phyloP scores from a whole-genome alignment of 2,113 vertebrate species.

The Lepus timidus region DNA sequence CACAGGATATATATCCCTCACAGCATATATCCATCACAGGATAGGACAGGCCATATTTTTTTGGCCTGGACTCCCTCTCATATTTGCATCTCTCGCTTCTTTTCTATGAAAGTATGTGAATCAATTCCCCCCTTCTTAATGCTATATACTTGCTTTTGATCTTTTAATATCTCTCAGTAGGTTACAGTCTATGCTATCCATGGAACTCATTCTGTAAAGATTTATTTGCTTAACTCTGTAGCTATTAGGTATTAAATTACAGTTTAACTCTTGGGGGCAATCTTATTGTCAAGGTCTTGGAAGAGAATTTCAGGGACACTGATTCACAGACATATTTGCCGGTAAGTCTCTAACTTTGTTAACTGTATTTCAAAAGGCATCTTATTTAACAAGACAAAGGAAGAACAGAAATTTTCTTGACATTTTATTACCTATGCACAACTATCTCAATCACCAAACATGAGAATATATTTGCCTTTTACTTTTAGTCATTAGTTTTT shows the following conservation, averaged over 20 bases:
- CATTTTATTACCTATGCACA: conserved; percentile 66
- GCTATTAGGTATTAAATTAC: not conserved
- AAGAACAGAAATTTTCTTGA: conserved; percentile 55
- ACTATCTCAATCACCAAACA: conserved; percentile 63
- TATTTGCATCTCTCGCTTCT: conserved; percentile 6
- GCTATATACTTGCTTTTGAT: not conserved
- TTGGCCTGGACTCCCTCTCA: not conserved
- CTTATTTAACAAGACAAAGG: conserved; percentile 42
- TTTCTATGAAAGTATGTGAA: not conserved
- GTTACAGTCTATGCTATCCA: not conserved
- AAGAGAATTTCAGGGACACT: not conserved
- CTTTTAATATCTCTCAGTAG: not conserved
- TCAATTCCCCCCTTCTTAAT: not conserved
- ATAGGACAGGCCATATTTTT: not conserved
- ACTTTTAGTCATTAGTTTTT: conserved; percentile 63
- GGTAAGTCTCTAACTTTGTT: conserved; percentile 13
- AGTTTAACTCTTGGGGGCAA: conserved; percentile 39
- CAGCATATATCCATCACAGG: not conserved
- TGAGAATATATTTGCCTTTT: conserved; percentile 67
- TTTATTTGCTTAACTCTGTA: conserved; percentile 21
- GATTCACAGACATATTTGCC: conserved; percentile 9
- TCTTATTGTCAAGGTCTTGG: conserved; percentile 26
- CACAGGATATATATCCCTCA: not conserved
- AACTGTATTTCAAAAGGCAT: conserved; percentile 44
- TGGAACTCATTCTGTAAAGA: not conserved